phyloP scores from a whole-genome alignment of 1,140 invertebrate species.

The Drosophila ficusphila region DNA sequence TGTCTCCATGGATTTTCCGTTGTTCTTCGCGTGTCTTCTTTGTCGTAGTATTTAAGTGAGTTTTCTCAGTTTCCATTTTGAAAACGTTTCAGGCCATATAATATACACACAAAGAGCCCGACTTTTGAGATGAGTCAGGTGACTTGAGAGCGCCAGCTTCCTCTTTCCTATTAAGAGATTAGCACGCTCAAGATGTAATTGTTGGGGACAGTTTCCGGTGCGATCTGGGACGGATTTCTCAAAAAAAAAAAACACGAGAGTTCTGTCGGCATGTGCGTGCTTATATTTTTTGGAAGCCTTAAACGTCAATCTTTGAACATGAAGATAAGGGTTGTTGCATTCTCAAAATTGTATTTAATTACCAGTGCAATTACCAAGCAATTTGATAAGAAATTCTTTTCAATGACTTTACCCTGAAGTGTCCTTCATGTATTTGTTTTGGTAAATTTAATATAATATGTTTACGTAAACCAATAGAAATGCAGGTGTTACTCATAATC shows the following conservation, averaged over 20 bases:
- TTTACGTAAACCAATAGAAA: neutral
- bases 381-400: slow-evolving; percentile 8
- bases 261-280: neutral
- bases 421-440: neutral
- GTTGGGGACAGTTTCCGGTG: slow-evolving; percentile 9
- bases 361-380: neutral
- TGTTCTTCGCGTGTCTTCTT: slow-evolving; percentile 27
- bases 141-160: slow-evolving; percentile 26
- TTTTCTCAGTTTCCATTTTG: slow-evolving; percentile 32
- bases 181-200: slow-evolving; percentile 24
- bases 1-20: slow-evolving; percentile 35
- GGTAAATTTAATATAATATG: neutral
- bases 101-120: slow-evolving; percentile 7
- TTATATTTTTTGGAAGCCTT: no score
- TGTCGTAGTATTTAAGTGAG: slow-evolving; percentile 21
- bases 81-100: slow-evolving; percentile 3
- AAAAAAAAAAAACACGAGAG: neutral
- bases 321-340: slow-evolving; percentile 3
- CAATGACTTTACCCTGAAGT: neutral
- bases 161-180: slow-evolving; percentile 16
- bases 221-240: neutral
- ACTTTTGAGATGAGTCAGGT: slow-evolving; percentile 32
- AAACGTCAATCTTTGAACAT: neutral
- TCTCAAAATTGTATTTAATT: neutral
- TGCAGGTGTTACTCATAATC: slow-evolving; percentile 32